Percentiles rank a stretch among this genome's conserved stretches.
These are phyloP conservation scores for Nudaria mundana DNA, from an alignment of 2,888 invertebrate species.

Conservation along the genomic window DNA sequence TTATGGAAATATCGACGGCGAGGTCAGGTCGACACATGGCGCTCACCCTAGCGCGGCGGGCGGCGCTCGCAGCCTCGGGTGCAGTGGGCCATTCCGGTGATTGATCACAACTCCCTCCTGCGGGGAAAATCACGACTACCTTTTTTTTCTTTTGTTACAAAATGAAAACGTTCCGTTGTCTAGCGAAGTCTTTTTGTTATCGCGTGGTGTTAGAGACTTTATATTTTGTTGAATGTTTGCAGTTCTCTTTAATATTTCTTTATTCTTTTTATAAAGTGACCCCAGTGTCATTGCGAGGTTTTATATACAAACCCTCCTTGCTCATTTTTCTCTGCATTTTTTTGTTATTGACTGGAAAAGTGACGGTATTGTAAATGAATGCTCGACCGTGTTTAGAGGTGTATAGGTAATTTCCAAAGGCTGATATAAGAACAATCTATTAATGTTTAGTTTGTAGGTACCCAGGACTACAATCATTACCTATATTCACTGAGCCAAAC, in stretches of 20 bases:
- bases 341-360: no score
- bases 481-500: no score
- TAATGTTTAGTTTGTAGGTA: no score
- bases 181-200: constrained; percentile 4
- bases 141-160: constrained; percentile 10
- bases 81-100: constrained; percentile 14
- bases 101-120: constrained; percentile 24
- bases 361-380: no score
- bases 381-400: no score
- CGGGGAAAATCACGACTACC: constrained; percentile 20
- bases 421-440: no score
- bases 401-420: no score
- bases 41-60: background rate
- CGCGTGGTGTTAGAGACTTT: constrained; percentile 1
- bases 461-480: no score
- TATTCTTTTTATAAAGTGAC: background rate
- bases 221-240: background rate
- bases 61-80: background rate
- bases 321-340: no score
- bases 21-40: constrained; percentile 10
- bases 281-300: no score
- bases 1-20: constrained; percentile 10
- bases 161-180: constrained; percentile 8
- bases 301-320: no score
- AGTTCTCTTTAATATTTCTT: background rate